Conservation (phyloP, 1,140 invertebrate species). For the Druon quercuslanigerum region DNA sequence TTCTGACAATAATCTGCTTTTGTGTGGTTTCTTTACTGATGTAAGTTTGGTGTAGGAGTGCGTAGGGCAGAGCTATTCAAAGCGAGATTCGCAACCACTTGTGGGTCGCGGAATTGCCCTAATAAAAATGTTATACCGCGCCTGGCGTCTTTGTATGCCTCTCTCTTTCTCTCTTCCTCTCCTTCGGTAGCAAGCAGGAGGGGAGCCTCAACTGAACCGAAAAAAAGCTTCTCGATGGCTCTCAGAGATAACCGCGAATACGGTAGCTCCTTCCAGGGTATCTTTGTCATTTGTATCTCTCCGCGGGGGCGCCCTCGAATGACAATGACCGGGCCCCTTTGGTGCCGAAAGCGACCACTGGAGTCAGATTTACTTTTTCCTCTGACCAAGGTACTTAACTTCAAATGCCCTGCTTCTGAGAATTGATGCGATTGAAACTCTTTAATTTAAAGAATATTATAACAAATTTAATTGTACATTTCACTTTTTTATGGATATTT, state of each 20-base stretch:
- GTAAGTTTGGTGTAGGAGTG: constrained; percentile 21
- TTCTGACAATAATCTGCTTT: too few species aligned
- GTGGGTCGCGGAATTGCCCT: constrained; percentile 69
- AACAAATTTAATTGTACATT: too few species aligned
- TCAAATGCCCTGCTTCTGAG: background rate
- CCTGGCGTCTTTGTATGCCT: constrained; percentile 45
- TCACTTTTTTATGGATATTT: too few species aligned
- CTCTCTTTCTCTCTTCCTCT: constrained; percentile 45
- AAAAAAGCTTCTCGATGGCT: constrained; percentile 59
- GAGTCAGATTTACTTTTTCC: background rate
- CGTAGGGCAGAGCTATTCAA: constrained; percentile 53
- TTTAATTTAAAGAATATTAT: too few species aligned
- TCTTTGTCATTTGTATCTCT: constrained; percentile 72
- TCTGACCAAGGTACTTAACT: background rate
- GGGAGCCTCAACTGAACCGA: constrained; percentile 53
- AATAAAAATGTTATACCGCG: constrained; percentile 72
- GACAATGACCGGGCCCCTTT: constrained; percentile 55
- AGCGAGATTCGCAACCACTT: constrained; percentile 62
- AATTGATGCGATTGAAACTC: background rate
- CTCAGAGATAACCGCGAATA: constrained; percentile 63
- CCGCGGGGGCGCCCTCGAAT: constrained; percentile 62
- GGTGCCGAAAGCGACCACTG: constrained; percentile 41
- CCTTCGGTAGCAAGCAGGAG: constrained; percentile 56
- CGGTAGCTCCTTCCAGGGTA: constrained; percentile 63
- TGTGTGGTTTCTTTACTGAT: too few species aligned